Evolutionary conservation across 2,888 invertebrate genomes (phyloP), one percentile per base, ranked within the genome.

Genomic region (Tachina fera): DNA sequence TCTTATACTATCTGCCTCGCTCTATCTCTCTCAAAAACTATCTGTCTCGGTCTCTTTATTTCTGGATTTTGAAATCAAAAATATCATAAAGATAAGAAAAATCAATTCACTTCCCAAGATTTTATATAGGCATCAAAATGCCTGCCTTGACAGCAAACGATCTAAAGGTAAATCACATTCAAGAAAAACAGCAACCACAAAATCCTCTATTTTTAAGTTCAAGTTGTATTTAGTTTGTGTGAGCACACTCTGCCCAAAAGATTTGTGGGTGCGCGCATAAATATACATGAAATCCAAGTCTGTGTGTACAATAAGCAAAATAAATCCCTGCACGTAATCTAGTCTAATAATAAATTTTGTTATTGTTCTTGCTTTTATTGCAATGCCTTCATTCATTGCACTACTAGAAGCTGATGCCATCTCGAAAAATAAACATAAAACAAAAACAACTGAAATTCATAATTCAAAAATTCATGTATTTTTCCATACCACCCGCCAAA

Each of bases 311-410:
- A 74, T 75, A 67, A 81, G 82, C 81, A 85, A 86, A 74, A 76
- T 74, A 88, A 88, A 87, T 86, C 84, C 83, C 88, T 87, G 88
- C 89, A 89, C 90, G 90, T 91, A 91, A 91, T 91, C 89, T 89
- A 89, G 89, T 89, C 91, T 91, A 91, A 91, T 90, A 91, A 91
- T 90, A 91, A 90, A 89, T 91, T 90, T 90, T 6, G 31, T 88
- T 88, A 11, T 19, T 31, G 60, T 88, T 87, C 87, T 68, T 68
- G 70, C 74, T 56, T 76, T 71, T 31, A 31, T 31, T 31, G 31
- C 31, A 63, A 56, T 71, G 47, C 45, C 16, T 47, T 47, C 63
- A 19, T 71, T 65, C 61, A 22, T 70, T 81, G 45, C 72, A 45
- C 53, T 45, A 47, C 45, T 14, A 19, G 10, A n/a, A 72, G 41